phyloP scores from a whole-genome alignment of 2,113 vertebrate species.

The Gracilinanus agilis region DNA sequence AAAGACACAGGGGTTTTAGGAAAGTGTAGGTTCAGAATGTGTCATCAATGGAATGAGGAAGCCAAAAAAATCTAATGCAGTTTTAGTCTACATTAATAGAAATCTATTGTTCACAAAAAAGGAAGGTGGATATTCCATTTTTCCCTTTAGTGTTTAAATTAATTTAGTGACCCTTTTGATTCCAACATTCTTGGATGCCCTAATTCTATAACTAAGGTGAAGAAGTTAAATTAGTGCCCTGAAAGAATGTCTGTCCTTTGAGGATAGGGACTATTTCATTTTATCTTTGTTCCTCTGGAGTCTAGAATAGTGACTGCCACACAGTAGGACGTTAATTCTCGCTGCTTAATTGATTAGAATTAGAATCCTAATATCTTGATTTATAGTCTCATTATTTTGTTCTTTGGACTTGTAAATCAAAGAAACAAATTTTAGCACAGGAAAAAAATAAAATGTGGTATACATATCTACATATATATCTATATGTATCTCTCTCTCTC shows the following conservation, averaged over 20 bases:
- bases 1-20: neutral
- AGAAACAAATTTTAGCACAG: neutral
- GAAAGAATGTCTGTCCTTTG: neutral
- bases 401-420: neutral
- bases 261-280: neutral
- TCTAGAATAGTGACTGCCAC: neutral
- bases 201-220: neutral
- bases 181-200: neutral
- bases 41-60: neutral
- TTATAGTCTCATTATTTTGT: neutral
- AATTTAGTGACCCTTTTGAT: neutral
- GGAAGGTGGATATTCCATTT: neutral
- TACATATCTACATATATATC: neutral
- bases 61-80: neutral
- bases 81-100: neutral
- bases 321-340: neutral
- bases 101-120: neutral
- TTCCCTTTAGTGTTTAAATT: neutral
- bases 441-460: neutral
- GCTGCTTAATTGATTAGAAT: neutral
- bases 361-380: neutral
- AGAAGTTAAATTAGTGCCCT: neutral
- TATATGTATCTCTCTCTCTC: too few relatives aligned
- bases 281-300: neutral
- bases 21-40: neutral